Conservation (phyloP, 2,797 vertebrate species). For the Anguilla pacifica region DNA sequence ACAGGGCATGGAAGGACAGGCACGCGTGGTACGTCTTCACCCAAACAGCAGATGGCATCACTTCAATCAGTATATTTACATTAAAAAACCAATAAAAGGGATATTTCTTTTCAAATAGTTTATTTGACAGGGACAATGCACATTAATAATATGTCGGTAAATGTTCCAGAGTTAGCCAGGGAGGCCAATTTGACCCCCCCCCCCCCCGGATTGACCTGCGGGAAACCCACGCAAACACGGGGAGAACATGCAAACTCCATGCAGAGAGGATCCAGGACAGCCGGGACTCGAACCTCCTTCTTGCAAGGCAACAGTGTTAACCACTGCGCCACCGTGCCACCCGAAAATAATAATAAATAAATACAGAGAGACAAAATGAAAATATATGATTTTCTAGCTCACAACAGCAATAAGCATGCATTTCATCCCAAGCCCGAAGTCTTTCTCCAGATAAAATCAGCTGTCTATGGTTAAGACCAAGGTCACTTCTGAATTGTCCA, state of each 20-base stretch:
- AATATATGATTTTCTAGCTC: background rate
- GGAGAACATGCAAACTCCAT: no score
- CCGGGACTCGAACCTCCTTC: no score
- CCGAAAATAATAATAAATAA: background rate
- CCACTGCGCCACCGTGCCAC: no score
- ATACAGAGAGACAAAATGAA: background rate
- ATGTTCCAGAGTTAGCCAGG: no score
- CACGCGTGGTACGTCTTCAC: background rate
- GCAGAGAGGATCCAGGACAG: no score
- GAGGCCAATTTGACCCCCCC: no score
- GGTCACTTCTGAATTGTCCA: slow-evolving; percentile 20
- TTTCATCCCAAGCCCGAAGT: background rate
- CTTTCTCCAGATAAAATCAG: slow-evolving; percentile 21
- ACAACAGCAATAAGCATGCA: slow-evolving; percentile 7
- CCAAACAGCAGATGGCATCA: background rate
- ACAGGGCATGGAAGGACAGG: background rate
- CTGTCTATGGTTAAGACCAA: background rate
- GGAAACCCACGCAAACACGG: no score
- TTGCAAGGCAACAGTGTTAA: no score
- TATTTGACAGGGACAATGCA: no score
- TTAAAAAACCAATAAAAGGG: slow-evolving; percentile 3
- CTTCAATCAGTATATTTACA: background rate
- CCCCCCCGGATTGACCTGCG: no score
- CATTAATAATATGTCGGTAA: no score
- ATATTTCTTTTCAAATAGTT: background rate